Evolutionary conservation across 37 sponge, comb jelly and placozoan genomes (phyloP).

Genomic region (Bolinopsis microptera): DNA sequence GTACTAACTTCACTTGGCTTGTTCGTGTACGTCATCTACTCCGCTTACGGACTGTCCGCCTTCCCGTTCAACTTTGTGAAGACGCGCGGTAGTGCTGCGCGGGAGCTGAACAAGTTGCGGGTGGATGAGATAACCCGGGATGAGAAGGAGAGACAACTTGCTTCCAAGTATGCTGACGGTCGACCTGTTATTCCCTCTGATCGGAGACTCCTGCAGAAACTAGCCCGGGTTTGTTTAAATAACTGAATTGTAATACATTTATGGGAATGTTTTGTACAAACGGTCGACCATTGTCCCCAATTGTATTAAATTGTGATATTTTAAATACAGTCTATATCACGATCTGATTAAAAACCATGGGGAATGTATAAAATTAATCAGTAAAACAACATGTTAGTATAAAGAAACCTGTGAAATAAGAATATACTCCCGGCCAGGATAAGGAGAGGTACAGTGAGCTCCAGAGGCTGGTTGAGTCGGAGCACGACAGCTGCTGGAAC

Average conservation of each 20-base stretch:
- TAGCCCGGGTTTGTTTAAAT: not conserved
- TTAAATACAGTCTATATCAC: too few relatives aligned
- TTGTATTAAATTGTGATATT: too few relatives aligned
- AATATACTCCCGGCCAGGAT: not conserved
- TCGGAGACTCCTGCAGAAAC: conserved; percentile 23
- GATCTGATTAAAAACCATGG: too few relatives aligned
- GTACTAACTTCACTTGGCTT: not conserved
- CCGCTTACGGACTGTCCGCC: conserved; percentile 41
- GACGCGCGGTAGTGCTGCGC: not conserved
- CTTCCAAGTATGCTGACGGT: conserved; percentile 24
- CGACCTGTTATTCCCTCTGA: conserved; percentile 34
- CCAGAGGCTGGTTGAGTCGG: not conserved
- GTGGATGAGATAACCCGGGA: not conserved
- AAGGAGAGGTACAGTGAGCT: conserved; percentile 1
- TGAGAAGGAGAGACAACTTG: conserved; percentile 34
- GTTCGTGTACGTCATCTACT: conserved; percentile 1
- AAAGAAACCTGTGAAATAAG: not conserved
- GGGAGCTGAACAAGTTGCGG: not conserved
- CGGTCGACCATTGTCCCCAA: too few relatives aligned
- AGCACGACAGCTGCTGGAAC: not conserved
- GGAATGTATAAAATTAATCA: too few relatives aligned
- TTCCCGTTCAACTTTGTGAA: conserved; percentile 49
- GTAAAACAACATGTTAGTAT: too few relatives aligned
- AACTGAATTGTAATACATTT: too few relatives aligned
- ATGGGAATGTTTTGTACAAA: too few relatives aligned